phyloP scores from a whole-genome alignment of 2,888 invertebrate species.

The Tetranychus piercei region DNA sequence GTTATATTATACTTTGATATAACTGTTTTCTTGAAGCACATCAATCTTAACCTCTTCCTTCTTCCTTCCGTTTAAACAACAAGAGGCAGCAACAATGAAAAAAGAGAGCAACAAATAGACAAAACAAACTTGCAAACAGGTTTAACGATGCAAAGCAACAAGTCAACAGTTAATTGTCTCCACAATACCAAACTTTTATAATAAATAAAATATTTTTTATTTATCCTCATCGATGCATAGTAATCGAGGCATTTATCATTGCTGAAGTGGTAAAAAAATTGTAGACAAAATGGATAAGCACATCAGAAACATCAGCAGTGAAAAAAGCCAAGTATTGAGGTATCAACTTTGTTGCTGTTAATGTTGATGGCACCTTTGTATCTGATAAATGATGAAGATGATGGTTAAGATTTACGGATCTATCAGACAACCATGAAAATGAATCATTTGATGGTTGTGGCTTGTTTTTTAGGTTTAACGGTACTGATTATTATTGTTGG shows the following conservation, averaged over 20 bases:
- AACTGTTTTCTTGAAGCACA: too few species aligned
- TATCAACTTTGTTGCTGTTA: neutral
- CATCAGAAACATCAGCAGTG: neutral
- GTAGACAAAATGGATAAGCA: too few species aligned
- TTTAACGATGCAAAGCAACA: neutral
- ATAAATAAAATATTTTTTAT: neutral
- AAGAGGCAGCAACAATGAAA: neutral
- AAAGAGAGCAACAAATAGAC: neutral
- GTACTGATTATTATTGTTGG: neutral
- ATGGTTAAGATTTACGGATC: neutral
- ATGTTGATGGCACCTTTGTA: too few species aligned
- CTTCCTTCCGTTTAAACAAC: too few species aligned
- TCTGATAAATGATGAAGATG: neutral
- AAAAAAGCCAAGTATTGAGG: neutral
- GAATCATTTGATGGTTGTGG: neutral
- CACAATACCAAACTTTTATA: neutral
- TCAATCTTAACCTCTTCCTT: too few species aligned
- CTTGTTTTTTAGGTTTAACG: neutral
- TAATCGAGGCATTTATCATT: neutral
- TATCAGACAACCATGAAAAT: neutral
- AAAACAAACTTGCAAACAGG: neutral
- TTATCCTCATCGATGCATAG: neutral
- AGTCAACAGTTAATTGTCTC: neutral
- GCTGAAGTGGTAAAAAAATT: too few species aligned
- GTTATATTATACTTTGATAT: too few species aligned